Percentiles rank a stretch among this genome's conserved stretches.
Conservation (phyloP, 2,888 invertebrate genomes). For the Crossocerus cetratus region DNA sequence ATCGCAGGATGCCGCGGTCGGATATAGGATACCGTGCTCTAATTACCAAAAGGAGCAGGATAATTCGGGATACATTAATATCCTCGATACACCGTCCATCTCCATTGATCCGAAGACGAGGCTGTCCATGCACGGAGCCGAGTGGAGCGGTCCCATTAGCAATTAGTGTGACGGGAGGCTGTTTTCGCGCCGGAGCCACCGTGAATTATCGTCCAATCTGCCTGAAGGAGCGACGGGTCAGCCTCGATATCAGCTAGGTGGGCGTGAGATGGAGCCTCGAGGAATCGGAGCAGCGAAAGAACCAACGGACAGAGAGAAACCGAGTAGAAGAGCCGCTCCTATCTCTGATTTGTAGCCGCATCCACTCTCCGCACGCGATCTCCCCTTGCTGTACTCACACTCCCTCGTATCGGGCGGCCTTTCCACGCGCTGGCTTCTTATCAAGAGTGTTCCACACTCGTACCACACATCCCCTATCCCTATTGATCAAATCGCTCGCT, state of each 20-base stretch:
- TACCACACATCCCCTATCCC: constrained; percentile 8
- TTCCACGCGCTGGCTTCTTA: background rate
- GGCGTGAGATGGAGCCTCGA: constrained; percentile 17
- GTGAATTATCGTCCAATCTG: constrained; percentile 3
- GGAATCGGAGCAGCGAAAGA: constrained; percentile 13
- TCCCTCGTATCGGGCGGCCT: background rate
- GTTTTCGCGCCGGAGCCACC: background rate
- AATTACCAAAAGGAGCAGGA: constrained; percentile 6
- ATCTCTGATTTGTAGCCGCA: constrained; percentile 27
- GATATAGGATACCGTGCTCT: constrained; percentile 2
- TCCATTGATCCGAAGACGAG: background rate
- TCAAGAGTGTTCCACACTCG: constrained; percentile 11
- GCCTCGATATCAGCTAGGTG: background rate
- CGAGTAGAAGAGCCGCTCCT: background rate
- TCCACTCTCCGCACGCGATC: constrained; percentile 18
- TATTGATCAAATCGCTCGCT: background rate
- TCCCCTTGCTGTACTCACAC: constrained; percentile 34
- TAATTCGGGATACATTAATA: constrained; percentile 6
- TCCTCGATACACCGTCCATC: constrained; percentile 10
- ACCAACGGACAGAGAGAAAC: constrained; percentile 8
- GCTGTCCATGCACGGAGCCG: background rate
- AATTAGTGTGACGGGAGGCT: background rate
- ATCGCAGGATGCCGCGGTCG: background rate
- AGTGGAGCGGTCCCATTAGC: background rate
- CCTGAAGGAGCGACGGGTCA: background rate